Percentiles rank a stretch among this genome's conserved stretches.
Evolutionary conservation across 2,113 vertebrate genomes (phyloP).

Genomic region (Stegastes partitus): DNA sequence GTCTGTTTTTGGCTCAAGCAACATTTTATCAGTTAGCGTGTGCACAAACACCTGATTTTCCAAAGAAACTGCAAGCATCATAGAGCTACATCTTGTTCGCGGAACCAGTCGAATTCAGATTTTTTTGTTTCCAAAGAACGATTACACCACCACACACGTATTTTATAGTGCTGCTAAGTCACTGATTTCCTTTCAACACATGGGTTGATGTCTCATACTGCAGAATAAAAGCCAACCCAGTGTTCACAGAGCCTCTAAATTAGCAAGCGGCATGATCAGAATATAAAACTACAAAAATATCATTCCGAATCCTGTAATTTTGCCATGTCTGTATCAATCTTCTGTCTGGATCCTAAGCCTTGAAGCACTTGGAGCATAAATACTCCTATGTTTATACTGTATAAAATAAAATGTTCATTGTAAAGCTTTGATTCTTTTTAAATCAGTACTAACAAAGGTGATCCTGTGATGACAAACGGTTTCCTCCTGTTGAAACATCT

Average conservation of each 20-base stretch:
- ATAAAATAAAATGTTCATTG: background rate
- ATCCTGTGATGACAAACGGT: background rate
- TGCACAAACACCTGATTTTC: background rate
- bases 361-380: too few relatives aligned
- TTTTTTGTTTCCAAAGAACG: background rate
- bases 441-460: background rate
- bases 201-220: background rate
- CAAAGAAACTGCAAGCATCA: background rate
- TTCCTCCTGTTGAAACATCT: conserved; percentile 7
- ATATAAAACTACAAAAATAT: too few relatives aligned
- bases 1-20: background rate
- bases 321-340: too few relatives aligned
- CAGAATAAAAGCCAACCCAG: background rate
- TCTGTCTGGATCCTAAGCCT: too few relatives aligned
- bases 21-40: background rate
- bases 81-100: background rate
- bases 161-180: background rate
- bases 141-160: background rate
- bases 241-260: too few relatives aligned
- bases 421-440: background rate
- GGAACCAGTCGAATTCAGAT: background rate
- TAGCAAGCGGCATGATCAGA: too few relatives aligned
- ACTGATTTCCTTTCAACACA: background rate
- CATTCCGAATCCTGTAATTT: too few relatives aligned
- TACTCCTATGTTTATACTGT: background rate